phyloP scores from a whole-genome alignment of 2,797 vertebrate species.

The Enteromius treurensis region DNA sequence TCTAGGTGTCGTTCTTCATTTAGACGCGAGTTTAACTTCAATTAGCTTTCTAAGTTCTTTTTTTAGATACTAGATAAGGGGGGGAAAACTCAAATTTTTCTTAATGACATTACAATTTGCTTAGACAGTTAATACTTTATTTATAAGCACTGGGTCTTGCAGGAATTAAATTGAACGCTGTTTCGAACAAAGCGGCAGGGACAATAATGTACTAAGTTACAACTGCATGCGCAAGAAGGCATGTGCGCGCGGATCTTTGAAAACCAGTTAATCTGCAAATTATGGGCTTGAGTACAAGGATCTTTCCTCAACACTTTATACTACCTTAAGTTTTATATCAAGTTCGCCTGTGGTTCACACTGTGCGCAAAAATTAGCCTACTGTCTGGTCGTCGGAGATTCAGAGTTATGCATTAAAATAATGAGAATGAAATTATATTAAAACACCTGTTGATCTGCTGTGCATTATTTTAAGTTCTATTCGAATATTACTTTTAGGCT shows the following conservation, averaged over 20 bases:
- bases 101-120: background rate
- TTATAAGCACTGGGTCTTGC: background rate
- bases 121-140: background rate
- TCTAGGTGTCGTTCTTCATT: conserved; percentile 42
- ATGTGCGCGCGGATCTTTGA: background rate
- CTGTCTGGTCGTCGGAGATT: background rate
- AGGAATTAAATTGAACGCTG: background rate
- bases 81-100: fast-evolving
- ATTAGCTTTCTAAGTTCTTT: conserved; percentile 14
- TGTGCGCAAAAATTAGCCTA: background rate
- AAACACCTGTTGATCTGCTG: background rate
- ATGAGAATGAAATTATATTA: background rate
- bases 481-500: background rate
- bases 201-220: background rate
- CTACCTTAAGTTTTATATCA: background rate
- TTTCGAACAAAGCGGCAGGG: background rate
- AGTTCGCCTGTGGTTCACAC: background rate
- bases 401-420: background rate
- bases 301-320: background rate
- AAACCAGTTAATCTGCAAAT: background rate
- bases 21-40: background rate
- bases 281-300: background rate
- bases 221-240: background rate
- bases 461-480: background rate
- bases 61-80: background rate